Evolutionary conservation across 2,888 invertebrate genomes (phyloP).

Genomic region (Scaptomyza reducta): DNA sequence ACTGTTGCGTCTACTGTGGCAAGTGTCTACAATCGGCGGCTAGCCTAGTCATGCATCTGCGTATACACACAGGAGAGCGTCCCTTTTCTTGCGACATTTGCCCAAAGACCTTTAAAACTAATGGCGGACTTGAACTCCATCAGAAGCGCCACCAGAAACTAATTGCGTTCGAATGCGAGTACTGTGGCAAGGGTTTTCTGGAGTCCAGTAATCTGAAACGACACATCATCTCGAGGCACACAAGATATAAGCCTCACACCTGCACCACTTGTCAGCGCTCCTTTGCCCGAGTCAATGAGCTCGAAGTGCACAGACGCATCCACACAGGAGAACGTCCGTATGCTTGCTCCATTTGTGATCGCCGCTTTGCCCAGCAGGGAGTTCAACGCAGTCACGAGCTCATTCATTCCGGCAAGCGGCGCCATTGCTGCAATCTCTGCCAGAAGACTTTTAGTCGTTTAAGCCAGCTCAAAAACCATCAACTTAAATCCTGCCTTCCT

Average conservation of each 20-base stretch:
- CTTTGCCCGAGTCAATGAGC: slow-evolving; percentile 80
- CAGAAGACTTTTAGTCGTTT: slow-evolving; percentile 69
- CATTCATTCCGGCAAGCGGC: slow-evolving; percentile 80
- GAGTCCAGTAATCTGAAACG: slow-evolving; percentile 80
- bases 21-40: slow-evolving; percentile 64
- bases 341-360: slow-evolving; percentile 73
- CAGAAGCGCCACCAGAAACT: slow-evolving; percentile 72
- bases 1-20: slow-evolving; percentile 72
- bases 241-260: slow-evolving; percentile 79
- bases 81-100: slow-evolving; percentile 80
- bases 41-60: slow-evolving; percentile 74
- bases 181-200: slow-evolving; percentile 77
- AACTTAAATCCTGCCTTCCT: slow-evolving; percentile 19
- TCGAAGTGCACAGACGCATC: slow-evolving; percentile 84
- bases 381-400: slow-evolving; percentile 84
- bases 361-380: slow-evolving; percentile 77
- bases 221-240: slow-evolving; percentile 79
- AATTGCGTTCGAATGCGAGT: slow-evolving; percentile 65
- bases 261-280: slow-evolving; percentile 79
- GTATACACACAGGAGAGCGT: slow-evolving; percentile 81
- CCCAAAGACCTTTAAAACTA: slow-evolving; percentile 80
- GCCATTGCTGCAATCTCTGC: slow-evolving; percentile 74
- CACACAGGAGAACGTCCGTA: slow-evolving; percentile 83
- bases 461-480: slow-evolving; percentile 47
- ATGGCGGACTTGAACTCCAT: slow-evolving; percentile 75